Evolutionary conservation across 2,113 vertebrate genomes (phyloP), one percentile per base, ranked within the genome.

Genomic region (Chunga burmeisteri): DNA sequence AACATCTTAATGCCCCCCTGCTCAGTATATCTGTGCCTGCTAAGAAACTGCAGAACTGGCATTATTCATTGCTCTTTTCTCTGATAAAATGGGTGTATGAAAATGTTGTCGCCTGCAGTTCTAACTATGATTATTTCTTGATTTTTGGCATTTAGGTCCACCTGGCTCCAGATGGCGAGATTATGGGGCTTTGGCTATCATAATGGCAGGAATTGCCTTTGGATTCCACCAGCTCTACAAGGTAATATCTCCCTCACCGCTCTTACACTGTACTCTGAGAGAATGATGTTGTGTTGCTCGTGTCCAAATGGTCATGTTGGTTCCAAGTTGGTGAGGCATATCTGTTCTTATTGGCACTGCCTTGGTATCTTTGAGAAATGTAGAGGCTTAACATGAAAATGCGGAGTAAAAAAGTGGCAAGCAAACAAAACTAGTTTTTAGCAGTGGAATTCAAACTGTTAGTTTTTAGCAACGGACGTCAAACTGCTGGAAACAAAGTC

Each of bases 181-280:
- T 95, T 99, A 99, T 11, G 98, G 99, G 23, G 99, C 99, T 88
- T 97, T 99, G 96, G 98, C 99, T 25, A 97, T 99, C 97, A 98
- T 99, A 90, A 98, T 99, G 99, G 98, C 99, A 46, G 99, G 99
- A 93, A 98, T 99, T 19, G 98, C 99, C 13, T 99, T 99, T 80
- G 99, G 99, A 91, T 99, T 99, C 94, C 99, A 99, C 98, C 99
- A 99, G 86, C 98, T 99, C 42, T 99, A 99, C 97, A 99, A 99
- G 98, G 99, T 98, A 98, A 81, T 93, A 72, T 6, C 11, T 53
- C 55, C 66, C 71, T 86, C 20, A 26, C 56, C 61, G 4, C n/a
- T 63, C 47, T 65, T 59, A 29, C 36, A 5, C 40, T 67, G 25
- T 67, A 15, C 34, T 75, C 44, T 29, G 44, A 66, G 70, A 75